Base-by-base conservation (phyloP, 2,888 invertebrate species). In the Nemoura dubitans region DNA sequence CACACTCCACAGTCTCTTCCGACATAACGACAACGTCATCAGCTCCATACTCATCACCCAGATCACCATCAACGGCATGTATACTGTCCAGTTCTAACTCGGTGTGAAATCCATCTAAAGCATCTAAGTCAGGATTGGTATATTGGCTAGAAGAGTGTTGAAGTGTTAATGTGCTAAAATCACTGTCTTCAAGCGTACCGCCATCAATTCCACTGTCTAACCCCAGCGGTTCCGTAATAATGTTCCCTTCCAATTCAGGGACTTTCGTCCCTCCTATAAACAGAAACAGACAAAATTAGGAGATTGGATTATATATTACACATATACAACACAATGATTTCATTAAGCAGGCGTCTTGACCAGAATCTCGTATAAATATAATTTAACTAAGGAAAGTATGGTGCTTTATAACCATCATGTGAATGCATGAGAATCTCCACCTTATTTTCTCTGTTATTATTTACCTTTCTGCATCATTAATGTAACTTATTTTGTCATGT, bases 81-180 rank as follows among this genome's bases (percentile, higher is more conserved):
- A 91, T 90, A n/a, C 86, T 91, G 91, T 92, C 92, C 42, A 92
- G 89, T 91, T 92, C 92, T 42, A 92, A 89, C 88, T 92, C 92
- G 0, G 91, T 91, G 88, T 92, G 91, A 86, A 92, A 91, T 86
- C 91, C 91, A n/a, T 91, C 92, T 76, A 92, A 90, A 21, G 91
- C 90, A 87, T 92, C 92, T 88, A 92, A 91, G 42, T 92, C 92
- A 0, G 88, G 84, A 89, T 88, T 85, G 25, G 88, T 86, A 29
- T 87, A 88, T 81, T 91, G 91, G 86, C 91, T 91, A 0, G 88
- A 36, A 10, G 87, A 87, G 43, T 88, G 83, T 0, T 91, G 89
- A 14, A 91, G 87, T 80, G 89, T 90, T 82, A 91, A 88, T 78
- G 90, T 90, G 87, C 90, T 90, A 2, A 91, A 88, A 85, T 92